Conservation (phyloP, 1,140 invertebrate genomes). For the Nomia melanderi region DNA sequence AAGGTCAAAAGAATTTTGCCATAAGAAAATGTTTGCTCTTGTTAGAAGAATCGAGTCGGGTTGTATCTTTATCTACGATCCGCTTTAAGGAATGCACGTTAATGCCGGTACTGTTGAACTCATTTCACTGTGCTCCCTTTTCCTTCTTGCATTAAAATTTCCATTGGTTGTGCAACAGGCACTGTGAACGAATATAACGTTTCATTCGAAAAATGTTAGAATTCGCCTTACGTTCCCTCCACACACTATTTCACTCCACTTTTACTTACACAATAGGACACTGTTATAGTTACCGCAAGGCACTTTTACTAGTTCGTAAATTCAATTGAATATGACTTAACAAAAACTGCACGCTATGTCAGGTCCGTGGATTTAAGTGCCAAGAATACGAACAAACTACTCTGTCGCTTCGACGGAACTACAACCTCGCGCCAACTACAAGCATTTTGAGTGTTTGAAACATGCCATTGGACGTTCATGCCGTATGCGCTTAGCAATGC, state of each 20-base stretch:
- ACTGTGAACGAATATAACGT: not conserved
- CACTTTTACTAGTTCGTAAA: slow-evolving; percentile 17
- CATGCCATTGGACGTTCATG: slow-evolving; percentile 76
- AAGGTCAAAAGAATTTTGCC: slow-evolving; percentile 14
- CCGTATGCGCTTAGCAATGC: slow-evolving; percentile 68
- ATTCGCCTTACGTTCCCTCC: not conserved
- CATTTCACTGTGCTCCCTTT: slow-evolving; percentile 59
- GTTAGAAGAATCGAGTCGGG: slow-evolving; percentile 13
- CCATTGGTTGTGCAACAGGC: not conserved
- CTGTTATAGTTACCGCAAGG: slow-evolving; percentile 33
- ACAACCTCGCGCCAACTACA: slow-evolving; percentile 71
- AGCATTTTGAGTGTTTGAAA: slow-evolving; percentile 76
- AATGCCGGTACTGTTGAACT: slow-evolving; percentile 45
- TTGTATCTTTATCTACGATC: slow-evolving; percentile 38
- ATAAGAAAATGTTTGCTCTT: too few relatives aligned
- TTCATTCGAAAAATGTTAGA: slow-evolving; percentile 12
- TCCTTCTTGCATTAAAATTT: slow-evolving; percentile 37
- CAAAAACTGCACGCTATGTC: not conserved
- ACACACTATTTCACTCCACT: slow-evolving; percentile 16
- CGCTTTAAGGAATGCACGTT: slow-evolving; percentile 52
- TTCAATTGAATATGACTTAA: slow-evolving; percentile 7
- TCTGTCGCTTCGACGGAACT: slow-evolving; percentile 54
- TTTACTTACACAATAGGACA: slow-evolving; percentile 5
- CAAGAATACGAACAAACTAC: slow-evolving; percentile 47
- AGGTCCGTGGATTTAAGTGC: not conserved